phyloP scores from a whole-genome alignment of 2,888 invertebrate species.

The Synergus itoensis region DNA sequence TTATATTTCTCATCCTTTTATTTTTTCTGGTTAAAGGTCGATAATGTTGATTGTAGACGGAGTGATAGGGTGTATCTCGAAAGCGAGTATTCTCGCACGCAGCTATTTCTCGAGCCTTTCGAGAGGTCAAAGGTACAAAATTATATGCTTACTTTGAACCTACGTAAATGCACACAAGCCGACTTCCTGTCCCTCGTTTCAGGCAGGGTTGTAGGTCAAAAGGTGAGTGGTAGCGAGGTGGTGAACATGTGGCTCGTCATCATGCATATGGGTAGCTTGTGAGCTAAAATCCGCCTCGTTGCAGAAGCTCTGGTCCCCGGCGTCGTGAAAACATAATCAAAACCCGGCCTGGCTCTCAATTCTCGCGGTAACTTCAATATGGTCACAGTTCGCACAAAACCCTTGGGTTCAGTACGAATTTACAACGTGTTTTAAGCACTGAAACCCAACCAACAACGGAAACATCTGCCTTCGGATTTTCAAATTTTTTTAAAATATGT shows the following conservation, averaged over 20 bases:
- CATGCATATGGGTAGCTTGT: slow-evolving; percentile 46
- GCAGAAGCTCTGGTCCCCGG: slow-evolving; percentile 44
- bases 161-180: slow-evolving; percentile 56
- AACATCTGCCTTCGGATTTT: slow-evolving; percentile 12
- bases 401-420: slow-evolving; percentile 33
- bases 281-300: slow-evolving; percentile 47
- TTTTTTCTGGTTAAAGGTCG: too few relatives aligned
- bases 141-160: slow-evolving; percentile 55
- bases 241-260: slow-evolving; percentile 46
- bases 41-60: not conserved
- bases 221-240: slow-evolving; percentile 62
- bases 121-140: slow-evolving; percentile 42
- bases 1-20: too few relatives aligned
- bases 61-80: slow-evolving; percentile 26
- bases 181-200: slow-evolving; percentile 52
- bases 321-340: slow-evolving; percentile 66
- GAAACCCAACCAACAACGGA: not conserved
- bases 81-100: slow-evolving; percentile 6
- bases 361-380: slow-evolving; percentile 59
- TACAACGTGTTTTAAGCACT: slow-evolving; percentile 18
- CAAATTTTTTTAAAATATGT: not conserved
- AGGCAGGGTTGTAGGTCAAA: slow-evolving; percentile 63
- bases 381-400: slow-evolving; percentile 19
- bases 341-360: slow-evolving; percentile 54
- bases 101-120: slow-evolving; percentile 44